phyloP scores from a whole-genome alignment of 2,797 vertebrate species.

The Chelmon rostratus region DNA sequence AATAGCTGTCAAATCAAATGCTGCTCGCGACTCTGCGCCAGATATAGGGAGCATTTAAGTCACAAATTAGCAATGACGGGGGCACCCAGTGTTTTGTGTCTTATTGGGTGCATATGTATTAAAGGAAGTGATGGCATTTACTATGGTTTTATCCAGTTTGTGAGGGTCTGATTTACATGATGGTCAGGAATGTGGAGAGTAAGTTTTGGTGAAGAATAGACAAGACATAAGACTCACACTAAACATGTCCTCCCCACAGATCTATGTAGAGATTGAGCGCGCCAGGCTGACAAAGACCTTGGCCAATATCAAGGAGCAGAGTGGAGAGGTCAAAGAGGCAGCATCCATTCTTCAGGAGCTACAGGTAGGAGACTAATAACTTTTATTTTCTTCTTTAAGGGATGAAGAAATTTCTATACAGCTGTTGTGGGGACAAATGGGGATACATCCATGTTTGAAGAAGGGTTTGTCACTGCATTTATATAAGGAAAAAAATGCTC shows the following conservation, averaged over 20 bases:
- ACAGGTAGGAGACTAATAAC: slow-evolving; percentile 85
- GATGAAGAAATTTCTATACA: background rate
- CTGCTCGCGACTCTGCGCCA: background rate
- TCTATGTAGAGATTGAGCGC: slow-evolving; percentile 98
- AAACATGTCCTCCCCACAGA: slow-evolving; percentile 81
- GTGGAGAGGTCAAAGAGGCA: slow-evolving; percentile 95
- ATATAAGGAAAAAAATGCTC: background rate
- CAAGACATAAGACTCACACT: background rate
- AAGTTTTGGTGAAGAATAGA: background rate
- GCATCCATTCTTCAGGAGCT: slow-evolving; percentile 96
- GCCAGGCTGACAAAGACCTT: slow-evolving; percentile 96
- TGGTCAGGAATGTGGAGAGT: background rate
- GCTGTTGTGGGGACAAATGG: background rate
- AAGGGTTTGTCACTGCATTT: background rate
- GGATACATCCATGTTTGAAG: background rate
- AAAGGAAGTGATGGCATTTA: background rate
- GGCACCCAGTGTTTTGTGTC: background rate
- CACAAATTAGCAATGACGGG: background rate
- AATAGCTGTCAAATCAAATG: background rate
- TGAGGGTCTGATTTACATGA: background rate
- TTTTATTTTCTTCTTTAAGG: background rate
- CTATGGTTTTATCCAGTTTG: background rate
- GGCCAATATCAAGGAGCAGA: slow-evolving; percentile 95
- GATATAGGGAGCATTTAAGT: background rate
- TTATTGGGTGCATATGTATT: background rate